phyloP scores from a whole-genome alignment of 2,797 vertebrate species.

The Lutjanus argentimaculatus region DNA sequence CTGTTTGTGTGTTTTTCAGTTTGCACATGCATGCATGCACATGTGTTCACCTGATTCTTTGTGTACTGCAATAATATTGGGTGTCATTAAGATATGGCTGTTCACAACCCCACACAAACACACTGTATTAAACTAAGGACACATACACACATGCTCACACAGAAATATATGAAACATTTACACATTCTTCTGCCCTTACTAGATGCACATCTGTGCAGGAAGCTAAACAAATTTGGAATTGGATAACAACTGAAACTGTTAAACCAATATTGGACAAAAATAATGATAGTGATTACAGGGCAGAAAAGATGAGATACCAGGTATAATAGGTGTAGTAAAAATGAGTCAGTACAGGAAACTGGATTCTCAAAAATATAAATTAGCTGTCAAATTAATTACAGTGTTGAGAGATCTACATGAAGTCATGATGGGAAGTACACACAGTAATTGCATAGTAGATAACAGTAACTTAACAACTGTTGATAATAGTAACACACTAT shows the following conservation, averaged over 20 bases:
- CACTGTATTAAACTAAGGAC: background rate
- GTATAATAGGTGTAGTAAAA: background rate
- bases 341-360: background rate
- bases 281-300: background rate
- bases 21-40: background rate
- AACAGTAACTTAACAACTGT: no score
- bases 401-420: no score
- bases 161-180: background rate
- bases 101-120: background rate
- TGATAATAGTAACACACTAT: no score
- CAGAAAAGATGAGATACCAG: background rate
- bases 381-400: background rate
- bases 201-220: background rate
- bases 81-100: background rate
- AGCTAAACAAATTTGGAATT: background rate
- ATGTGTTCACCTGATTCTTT: background rate
- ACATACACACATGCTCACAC: background rate
- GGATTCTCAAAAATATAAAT: background rate
- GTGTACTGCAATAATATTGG: background rate
- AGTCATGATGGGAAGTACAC: no score
- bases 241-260: background rate
- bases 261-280: background rate
- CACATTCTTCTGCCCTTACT: no score
- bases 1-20: slow-evolving; percentile 5
- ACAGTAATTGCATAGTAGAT: background rate